Percentiles rank a stretch among this genome's conserved stretches.
Evolutionary conservation across 2,797 vertebrate species (phyloP).

Genomic region (Macroramphosus scolopax): DNA sequence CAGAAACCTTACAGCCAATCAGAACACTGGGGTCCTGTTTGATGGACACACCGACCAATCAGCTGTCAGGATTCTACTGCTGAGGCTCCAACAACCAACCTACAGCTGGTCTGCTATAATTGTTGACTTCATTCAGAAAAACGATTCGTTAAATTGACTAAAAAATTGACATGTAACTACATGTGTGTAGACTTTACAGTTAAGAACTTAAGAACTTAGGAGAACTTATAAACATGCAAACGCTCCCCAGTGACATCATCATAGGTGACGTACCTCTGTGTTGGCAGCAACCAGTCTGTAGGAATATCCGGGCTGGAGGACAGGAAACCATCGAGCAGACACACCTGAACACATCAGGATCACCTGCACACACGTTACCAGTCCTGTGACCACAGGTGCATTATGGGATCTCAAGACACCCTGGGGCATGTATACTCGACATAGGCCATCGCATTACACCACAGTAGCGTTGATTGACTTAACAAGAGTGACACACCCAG

Average conservation of each 20-base stretch:
- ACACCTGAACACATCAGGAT: constrained; percentile 53
- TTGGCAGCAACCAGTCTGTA: constrained; percentile 60
- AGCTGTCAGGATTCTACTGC: constrained; percentile 1
- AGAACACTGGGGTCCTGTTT: constrained; percentile 47
- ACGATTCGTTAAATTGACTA: too few relatives aligned
- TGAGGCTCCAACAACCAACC: too few relatives aligned
- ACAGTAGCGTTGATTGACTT: background rate
- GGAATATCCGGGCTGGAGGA: constrained; percentile 61
- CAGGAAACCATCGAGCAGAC: constrained; percentile 65
- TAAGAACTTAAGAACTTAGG: too few relatives aligned
- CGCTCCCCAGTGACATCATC: constrained; percentile 1
- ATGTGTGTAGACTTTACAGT: too few relatives aligned
- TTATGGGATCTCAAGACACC: too few relatives aligned
- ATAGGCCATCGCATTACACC: too few relatives aligned
- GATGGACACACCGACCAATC: constrained; percentile 17
- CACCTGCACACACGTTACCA: constrained; percentile 38
- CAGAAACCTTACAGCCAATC: constrained; percentile 31
- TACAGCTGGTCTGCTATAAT: too few relatives aligned
- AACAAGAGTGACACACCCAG: background rate
- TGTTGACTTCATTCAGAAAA: too few relatives aligned
- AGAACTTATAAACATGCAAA: too few relatives aligned
- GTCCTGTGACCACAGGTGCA: too few relatives aligned
- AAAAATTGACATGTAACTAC: too few relatives aligned
- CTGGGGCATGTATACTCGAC: too few relatives aligned
- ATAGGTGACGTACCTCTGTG: constrained; percentile 53